A percentile compares a stretch with the other conserved stretches of the same genome.
Evolutionary conservation across 2,797 vertebrate species (phyloP).

Genomic region (Pangasius djambal): DNA sequence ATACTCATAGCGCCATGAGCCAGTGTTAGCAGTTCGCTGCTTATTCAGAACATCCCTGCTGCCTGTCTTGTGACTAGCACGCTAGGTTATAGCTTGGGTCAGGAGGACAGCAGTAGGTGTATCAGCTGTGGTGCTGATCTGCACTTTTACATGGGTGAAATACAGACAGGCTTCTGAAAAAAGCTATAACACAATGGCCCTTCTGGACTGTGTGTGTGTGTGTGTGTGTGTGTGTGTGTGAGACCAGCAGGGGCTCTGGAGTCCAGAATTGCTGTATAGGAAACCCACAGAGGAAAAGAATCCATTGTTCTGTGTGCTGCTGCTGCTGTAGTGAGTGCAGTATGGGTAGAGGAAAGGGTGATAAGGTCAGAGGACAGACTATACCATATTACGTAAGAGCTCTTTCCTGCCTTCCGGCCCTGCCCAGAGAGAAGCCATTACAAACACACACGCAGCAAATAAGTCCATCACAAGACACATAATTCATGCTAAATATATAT

Average conservation of each 20-base stretch:
- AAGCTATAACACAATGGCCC: slow-evolving; percentile 54
- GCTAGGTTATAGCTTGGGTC: not conserved
- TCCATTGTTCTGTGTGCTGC: slow-evolving; percentile 69
- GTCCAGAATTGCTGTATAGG: slow-evolving; percentile 60
- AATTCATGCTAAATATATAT: not conserved
- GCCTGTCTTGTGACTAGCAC: not conserved
- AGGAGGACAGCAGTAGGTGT: not conserved
- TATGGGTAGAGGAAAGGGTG: slow-evolving; percentile 74
- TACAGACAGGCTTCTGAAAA: slow-evolving; percentile 37
- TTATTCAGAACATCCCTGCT: not conserved
- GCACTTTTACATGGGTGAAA: slow-evolving; percentile 10
- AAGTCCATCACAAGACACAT: not conserved
- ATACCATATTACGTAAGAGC: slow-evolving; percentile 46
- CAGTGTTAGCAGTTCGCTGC: not conserved
- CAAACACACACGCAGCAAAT: slow-evolving; percentile 1
- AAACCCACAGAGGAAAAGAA: slow-evolving; percentile 71
- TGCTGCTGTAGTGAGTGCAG: slow-evolving; percentile 52
- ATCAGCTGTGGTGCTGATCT: not conserved
- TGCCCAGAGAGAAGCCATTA: not conserved
- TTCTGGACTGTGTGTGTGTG: slow-evolving; percentile 22
- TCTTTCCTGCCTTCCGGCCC: slow-evolving; percentile 41
- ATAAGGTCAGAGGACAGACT: slow-evolving; percentile 66
- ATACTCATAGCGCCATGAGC: not conserved
- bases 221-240: slow-evolving; percentile 16
- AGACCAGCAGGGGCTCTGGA: slow-evolving; percentile 6